Conservation (phyloP, 2,888 invertebrate genomes). For the Lithosia quadra region DNA sequence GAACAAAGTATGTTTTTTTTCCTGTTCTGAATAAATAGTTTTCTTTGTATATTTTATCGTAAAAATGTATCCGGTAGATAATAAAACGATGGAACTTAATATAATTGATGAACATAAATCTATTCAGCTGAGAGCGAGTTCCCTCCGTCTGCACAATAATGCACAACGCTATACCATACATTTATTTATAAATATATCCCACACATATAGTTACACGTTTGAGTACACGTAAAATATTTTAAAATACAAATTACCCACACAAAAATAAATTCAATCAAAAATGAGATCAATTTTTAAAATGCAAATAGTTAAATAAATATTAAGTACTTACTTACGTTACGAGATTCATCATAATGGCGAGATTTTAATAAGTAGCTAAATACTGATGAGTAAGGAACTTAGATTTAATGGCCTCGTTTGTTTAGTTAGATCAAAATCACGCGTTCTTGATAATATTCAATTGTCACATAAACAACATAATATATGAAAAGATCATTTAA, state of each 20-base stretch:
- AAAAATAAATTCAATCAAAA: constrained; percentile 49
- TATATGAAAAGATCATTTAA: constrained; percentile 19
- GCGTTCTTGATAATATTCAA: constrained; percentile 45
- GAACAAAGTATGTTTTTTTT: not conserved
- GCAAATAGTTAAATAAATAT: constrained; percentile 56
- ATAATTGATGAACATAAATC: not conserved
- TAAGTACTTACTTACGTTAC: constrained; percentile 61
- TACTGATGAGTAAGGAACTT: constrained; percentile 75
- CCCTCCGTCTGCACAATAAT: constrained; percentile 46
- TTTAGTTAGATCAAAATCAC: constrained; percentile 47
- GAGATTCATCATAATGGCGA: constrained; percentile 73
- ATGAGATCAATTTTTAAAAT: constrained; percentile 63
- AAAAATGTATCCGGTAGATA: constrained; percentile 37
- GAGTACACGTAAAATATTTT: constrained; percentile 42
- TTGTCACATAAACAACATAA: constrained; percentile 51
- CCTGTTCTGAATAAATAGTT: not conserved
- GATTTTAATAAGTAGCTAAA: constrained; percentile 63
- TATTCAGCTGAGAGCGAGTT: not conserved
- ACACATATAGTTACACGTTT: constrained; percentile 53
- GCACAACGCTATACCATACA: constrained; percentile 37
- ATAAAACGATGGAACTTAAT: constrained; percentile 26
- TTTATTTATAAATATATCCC: constrained; percentile 44
- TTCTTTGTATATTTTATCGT: constrained; percentile 20
- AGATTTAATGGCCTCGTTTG: constrained; percentile 59
- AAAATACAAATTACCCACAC: constrained; percentile 46